These are phyloP conservation scores for Hippocampus barbouri DNA, from an alignment of 2,113 vertebrate genomes.

Conservation along the genomic window DNA sequence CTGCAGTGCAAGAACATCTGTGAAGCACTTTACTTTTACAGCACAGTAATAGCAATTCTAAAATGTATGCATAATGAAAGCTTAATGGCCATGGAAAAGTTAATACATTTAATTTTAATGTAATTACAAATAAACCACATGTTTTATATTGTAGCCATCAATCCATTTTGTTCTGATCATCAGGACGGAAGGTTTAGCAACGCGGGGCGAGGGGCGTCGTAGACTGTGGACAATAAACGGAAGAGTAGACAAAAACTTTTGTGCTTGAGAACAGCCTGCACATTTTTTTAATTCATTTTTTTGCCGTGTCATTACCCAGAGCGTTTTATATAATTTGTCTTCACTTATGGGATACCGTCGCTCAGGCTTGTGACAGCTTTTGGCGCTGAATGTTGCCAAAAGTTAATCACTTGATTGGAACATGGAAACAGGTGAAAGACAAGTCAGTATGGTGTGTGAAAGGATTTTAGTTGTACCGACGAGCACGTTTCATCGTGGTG, in stretches of 20 bases:
- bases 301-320: too few relatives aligned
- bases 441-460: too few relatives aligned
- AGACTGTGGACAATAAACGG: neutral
- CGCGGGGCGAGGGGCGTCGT: too few relatives aligned
- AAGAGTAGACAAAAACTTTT: neutral
- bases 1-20: conserved; percentile 32
- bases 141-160: neutral
- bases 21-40: conserved; percentile 26
- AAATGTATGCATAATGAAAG: conserved; percentile 20
- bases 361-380: too few relatives aligned
- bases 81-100: conserved; percentile 20
- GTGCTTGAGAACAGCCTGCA: neutral
- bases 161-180: neutral
- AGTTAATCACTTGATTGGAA: too few relatives aligned
- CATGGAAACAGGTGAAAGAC: too few relatives aligned
- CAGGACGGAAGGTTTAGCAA: neutral
- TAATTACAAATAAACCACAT: conserved; percentile 1
- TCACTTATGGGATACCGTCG: too few relatives aligned
- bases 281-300: neutral
- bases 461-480: too few relatives aligned
- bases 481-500: too few relatives aligned
- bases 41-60: conserved; percentile 34
- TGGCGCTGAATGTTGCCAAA: too few relatives aligned
- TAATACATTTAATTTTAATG: conserved; percentile 10
- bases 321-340: too few relatives aligned